Evolutionary conservation across 2,113 vertebrate genomes (phyloP), one percentile per base, ranked within the genome.

Genomic region (Spilogale gracilis): DNA sequence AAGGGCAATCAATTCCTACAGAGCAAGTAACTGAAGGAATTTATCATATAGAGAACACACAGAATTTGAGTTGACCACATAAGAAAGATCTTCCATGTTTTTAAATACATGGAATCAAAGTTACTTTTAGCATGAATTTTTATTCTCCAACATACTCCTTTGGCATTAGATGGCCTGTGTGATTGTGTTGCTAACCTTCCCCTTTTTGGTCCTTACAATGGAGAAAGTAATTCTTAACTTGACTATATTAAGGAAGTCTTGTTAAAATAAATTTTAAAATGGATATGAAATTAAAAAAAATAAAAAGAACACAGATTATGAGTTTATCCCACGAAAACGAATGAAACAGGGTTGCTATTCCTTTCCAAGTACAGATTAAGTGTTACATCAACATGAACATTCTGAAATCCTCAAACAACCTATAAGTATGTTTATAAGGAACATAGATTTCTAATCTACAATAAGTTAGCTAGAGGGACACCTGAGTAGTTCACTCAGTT

Each of bases 241-340:
- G 38, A 10, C 9, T 74, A 48, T 13, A 4, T 74, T 43, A 79
- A 95, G n/a, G 43, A 9, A 3, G 16, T n/a, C 1, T 50, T 69
- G 38, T 83, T 89, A 95, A 97, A 96, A 85, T 74, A 65, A 52
- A 50, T 78, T 82, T 79, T 14, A 92, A 87, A 88, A 25, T 81
- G 43, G 5, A 21, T 32, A 23, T 79, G 71, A 84, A 90, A 82
- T 18, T 61, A 2, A 45, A 25, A 38, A 17, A 23, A 14, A 54
- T 27, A 69, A 43, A 45, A 32, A 16, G 14, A 61, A 63, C 20
- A 54, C 23, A 85, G 63, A 63, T 85, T 71, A 43, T 52, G 32
- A n/a, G 20, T 56, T 56, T 45, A 63, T 56, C 80, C 23, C 43
- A 58, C 23, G 52, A 89, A n/a, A 87, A 91, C 2, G 9, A 56